Base-by-base conservation (phyloP, 1,140 invertebrate species). In the Metopolophium dirhodum region DNA sequence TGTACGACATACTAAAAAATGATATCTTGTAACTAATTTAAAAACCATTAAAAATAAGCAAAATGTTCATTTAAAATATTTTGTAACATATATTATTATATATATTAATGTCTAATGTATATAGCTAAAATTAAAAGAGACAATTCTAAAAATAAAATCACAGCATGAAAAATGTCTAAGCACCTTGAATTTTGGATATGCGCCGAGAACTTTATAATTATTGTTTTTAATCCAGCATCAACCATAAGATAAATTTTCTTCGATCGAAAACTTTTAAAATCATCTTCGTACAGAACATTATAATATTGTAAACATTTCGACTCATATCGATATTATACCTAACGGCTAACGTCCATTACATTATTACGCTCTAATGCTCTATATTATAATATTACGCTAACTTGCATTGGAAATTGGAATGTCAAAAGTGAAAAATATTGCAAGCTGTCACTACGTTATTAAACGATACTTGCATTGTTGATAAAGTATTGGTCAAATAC, bases 161-260 rank as follows among this genome's bases (percentile, higher is more conserved):
- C 51, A 57, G 88, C 54, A 61, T 91, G 90, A 68, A 91, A 91
- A 91, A 91, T 91, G 68, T 77, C 68, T 41, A 77, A 91, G 68
- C 90, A 91, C 68, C 90, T 82, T 82, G 90, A 45, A 91, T 35
- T 82, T 91, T 91, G 90, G 90, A 91, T 68, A 47, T 45, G 61
- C 68, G 90, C 90, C 90, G 57, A 91, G 90, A 91, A 77, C 45
- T 23, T 45, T 91, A 91, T 91, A 91, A 91, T 89, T 89, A 89
- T 91, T 77, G 90, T 77, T 91, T 77, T 91, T 77, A 77, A 91
- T 91, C 61, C 90, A 91, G 90, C 45, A 90, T 8, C 54, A 41
- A 54, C 41, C 61, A 22, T 68, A 30, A 49, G 86, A 87, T 45
- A 45, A 18, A 85, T 87, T 87, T 49, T 49, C 30, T 87, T 87